Base-by-base conservation (phyloP, 1,140 invertebrate species). In the Akabosia matsudoensis region DNA sequence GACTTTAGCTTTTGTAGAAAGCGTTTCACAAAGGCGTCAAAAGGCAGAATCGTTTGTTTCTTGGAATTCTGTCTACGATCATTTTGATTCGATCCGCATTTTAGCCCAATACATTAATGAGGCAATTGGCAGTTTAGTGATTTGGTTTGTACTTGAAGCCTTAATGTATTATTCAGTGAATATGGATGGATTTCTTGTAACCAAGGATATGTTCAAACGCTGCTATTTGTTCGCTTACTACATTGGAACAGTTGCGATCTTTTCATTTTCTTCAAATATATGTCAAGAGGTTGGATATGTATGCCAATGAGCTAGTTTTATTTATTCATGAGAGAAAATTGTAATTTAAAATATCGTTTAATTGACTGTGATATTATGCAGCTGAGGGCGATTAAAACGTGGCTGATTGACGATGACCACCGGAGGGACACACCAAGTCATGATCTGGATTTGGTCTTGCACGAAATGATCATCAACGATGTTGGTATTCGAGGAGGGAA, bases 91-190 rank as follows among this genome's bases (percentile, higher is more conserved):
- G 24, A 56, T 56, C 54, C 54, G 54, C 7, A 56, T 10, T n/a
- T 22, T 56, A 16, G 28, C 61, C 28, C 4, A 4, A 7, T 67
- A 30, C 10, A 67, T 67, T 30, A 67, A 67, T n/a, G 22, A n/a
- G 3, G 61, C 61, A 30, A 2, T 67, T 10, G 61, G 61, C 1
- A 67, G 61, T 30, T 30, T 67, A 10, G 61, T 67, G 3, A 4
- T 67, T 30, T 67, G 61, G 61, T 67, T 67, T 22, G 3, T 28
- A 4, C 31, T 67, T 10, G 61, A 67, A 67, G 61, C 61, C 3
- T 31, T 67, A 7, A 4, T 67, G 26, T 67, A 67, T n/a, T 67
- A 67, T 31, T 67, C 61, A 10, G 61, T 67, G 7, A 67, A 67
- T n/a, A 67, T 67, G 61, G 61, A 67, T 30, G 61, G 26, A 2